Evolutionary conservation across 1,140 invertebrate species (phyloP).

Genomic region (Macrotrachela quadricornifera): DNA sequence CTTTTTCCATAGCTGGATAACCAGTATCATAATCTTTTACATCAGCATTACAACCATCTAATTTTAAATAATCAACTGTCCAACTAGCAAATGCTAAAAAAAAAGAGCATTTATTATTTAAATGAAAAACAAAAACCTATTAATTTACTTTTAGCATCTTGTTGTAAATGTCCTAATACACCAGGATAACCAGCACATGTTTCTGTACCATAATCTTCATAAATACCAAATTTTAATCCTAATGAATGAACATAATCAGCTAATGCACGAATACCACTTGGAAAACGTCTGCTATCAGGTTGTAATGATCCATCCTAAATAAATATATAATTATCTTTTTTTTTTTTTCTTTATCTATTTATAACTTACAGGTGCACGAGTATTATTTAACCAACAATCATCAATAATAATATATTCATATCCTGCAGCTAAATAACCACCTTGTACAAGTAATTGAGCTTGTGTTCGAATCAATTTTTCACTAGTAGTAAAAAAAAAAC

Average conservation of each 20-base stretch:
- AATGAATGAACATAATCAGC: constrained; percentile 77
- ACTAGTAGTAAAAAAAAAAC: constrained; percentile 38
- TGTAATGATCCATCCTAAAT: constrained; percentile 45
- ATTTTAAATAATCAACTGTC: constrained; percentile 84
- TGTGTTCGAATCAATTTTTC: constrained; percentile 71
- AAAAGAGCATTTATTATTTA: too few relatives aligned
- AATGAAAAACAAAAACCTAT: too few relatives aligned
- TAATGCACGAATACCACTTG: constrained; percentile 66
- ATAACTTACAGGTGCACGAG: constrained; percentile 31
- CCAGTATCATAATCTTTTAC: constrained; percentile 40
- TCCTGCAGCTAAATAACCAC: constrained; percentile 65
- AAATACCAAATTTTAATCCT: constrained; percentile 85
- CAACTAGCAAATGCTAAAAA: constrained; percentile 63
- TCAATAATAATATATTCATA: constrained; percentile 85
- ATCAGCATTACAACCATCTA: constrained; percentile 78
- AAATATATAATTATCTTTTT: too few relatives aligned
- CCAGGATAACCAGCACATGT: constrained; percentile 84
- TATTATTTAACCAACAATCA: constrained; percentile 74
- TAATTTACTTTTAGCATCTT: too few relatives aligned
- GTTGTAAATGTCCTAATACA: too few relatives aligned
- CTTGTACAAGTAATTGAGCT: constrained; percentile 63
- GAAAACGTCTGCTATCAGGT: constrained; percentile 63
- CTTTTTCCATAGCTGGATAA: constrained; percentile 67
- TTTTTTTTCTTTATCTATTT: too few relatives aligned
- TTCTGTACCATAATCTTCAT: constrained; percentile 80